Percentiles rank a stretch among this genome's conserved stretches.
phyloP scores from a whole-genome alignment of 1,140 invertebrate genomes.

The Drosophila nebulosa region DNA sequence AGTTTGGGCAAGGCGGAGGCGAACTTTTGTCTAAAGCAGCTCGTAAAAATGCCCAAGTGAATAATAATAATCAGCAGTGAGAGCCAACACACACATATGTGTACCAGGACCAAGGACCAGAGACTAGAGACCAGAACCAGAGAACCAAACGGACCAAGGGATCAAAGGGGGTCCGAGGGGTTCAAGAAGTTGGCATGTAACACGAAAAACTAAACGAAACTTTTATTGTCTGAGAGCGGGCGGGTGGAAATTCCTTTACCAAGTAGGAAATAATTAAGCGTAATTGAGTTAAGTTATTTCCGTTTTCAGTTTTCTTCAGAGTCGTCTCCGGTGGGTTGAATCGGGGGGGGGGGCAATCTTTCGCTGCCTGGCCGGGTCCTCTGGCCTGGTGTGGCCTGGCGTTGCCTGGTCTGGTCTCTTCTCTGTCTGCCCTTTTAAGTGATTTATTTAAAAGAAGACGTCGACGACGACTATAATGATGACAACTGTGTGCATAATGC shows the following conservation, averaged over 20 bases:
- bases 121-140: background rate
- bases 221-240: constrained; percentile 69
- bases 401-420: background rate
- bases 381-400: no score
- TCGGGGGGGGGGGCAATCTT: background rate
- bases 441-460: constrained; percentile 37
- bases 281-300: constrained; percentile 80
- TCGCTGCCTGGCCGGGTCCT: no score
- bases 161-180: background rate
- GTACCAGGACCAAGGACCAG: constrained; percentile 6
- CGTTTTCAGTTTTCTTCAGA: constrained; percentile 53
- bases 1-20: constrained; percentile 50
- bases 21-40: constrained; percentile 76
- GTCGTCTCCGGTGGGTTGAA: background rate
- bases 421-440: constrained; percentile 26
- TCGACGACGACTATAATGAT: background rate
- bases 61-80: constrained; percentile 77
- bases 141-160: background rate
- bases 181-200: constrained; percentile 35
- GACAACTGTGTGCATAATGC: constrained; percentile 21
- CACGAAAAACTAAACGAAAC: constrained; percentile 69
- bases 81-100: constrained; percentile 37
- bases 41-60: constrained; percentile 80
- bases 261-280: constrained; percentile 80
- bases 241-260: constrained; percentile 59